phyloP scores from a whole-genome alignment of 2,888 invertebrate genomes.

The Lypha dubia region DNA sequence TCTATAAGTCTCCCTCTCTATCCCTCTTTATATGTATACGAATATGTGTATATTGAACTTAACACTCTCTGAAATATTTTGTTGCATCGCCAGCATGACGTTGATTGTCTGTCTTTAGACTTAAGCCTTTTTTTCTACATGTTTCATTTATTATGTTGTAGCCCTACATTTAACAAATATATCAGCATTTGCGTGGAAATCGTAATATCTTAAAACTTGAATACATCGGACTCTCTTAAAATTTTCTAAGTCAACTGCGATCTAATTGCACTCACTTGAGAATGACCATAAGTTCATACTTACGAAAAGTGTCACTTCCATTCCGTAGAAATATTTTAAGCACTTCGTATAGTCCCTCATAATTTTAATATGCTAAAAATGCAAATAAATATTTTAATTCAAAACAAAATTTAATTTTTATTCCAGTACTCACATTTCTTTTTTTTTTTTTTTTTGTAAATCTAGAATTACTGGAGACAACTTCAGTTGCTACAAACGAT shows the following conservation, averaged over 20 bases:
- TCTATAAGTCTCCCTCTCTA: too few species aligned
- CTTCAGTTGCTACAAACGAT: constrained; percentile 62
- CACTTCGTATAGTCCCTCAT: not conserved
- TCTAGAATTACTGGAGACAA: constrained; percentile 10
- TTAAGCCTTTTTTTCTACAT: too few species aligned
- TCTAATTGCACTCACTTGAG: not conserved
- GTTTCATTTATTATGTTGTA: too few species aligned
- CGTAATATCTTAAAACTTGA: too few species aligned
- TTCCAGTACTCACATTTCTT: constrained; percentile 15
- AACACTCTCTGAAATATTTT: too few species aligned
- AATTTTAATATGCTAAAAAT: not conserved
- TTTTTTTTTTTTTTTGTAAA: not conserved
- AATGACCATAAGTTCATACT: not conserved
- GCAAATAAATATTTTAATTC: not conserved
- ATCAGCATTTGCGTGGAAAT: too few species aligned
- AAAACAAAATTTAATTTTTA: not conserved
- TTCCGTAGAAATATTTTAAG: not conserved
- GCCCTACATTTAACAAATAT: too few species aligned
- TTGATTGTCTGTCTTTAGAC: too few species aligned
- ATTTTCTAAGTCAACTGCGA: not conserved
- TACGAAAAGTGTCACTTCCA: constrained; percentile 20
- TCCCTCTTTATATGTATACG: too few species aligned
- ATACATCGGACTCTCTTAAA: not conserved
- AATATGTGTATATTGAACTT: too few species aligned
- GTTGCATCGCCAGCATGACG: too few species aligned